A percentile compares a stretch with the other conserved stretches of the same genome.
These are phyloP conservation scores for Leptodactylus fallax DNA, from an alignment of 2,797 vertebrate genomes.

Conservation along the genomic window DNA sequence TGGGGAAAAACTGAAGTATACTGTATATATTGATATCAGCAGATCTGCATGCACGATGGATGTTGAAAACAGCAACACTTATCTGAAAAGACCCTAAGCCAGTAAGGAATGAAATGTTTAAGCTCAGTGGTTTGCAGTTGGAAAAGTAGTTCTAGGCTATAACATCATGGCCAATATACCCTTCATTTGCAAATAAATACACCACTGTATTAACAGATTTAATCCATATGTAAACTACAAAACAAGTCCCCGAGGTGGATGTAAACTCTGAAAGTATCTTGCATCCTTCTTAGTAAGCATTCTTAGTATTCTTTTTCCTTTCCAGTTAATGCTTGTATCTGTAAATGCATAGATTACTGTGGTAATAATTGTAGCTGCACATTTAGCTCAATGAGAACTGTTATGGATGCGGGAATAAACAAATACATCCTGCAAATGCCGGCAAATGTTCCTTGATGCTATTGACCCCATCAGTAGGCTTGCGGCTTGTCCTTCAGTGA, in stretches of 20 bases:
- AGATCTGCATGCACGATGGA: too few relatives aligned
- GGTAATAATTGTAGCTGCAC: not conserved
- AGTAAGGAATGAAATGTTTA: too few relatives aligned
- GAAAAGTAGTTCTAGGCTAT: too few relatives aligned
- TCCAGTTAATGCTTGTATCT: not conserved
- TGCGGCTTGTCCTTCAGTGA: constrained; percentile 29
- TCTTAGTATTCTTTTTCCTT: not conserved
- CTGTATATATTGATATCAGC: too few relatives aligned
- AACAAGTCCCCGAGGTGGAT: not conserved
- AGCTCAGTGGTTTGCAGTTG: too few relatives aligned
- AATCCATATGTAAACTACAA: not conserved
- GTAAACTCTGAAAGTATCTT: not conserved
- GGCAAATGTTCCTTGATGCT: not conserved
- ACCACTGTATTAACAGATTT: not conserved
- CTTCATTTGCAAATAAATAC: too few relatives aligned
- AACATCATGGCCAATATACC: too few relatives aligned
- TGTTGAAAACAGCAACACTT: too few relatives aligned
- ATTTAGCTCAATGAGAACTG: not conserved
- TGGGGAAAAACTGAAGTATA: too few relatives aligned
- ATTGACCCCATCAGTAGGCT: constrained; percentile 9
- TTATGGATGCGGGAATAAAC: not conserved
- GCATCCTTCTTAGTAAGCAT: not conserved
- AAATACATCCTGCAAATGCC: not conserved
- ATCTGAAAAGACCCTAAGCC: too few relatives aligned
- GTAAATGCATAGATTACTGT: not conserved